phyloP scores from a whole-genome alignment of 2,888 invertebrate species.

The Myathropa florea region DNA sequence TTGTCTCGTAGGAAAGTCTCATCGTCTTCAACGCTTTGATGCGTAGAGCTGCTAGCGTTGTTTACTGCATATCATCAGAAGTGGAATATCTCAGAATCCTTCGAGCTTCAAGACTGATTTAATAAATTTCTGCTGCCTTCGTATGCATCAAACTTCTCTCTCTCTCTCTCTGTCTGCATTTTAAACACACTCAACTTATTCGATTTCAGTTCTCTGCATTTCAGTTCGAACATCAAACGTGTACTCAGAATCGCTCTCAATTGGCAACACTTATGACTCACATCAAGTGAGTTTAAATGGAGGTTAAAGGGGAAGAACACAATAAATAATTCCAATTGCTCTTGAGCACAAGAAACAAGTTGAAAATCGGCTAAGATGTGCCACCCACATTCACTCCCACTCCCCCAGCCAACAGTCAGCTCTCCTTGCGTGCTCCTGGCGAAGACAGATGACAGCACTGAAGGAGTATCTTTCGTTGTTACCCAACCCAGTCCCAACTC shows the following conservation, averaged over 20 bases:
- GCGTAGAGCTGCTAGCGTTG: too few relatives aligned
- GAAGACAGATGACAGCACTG: constrained; percentile 64
- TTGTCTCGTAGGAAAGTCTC: too few relatives aligned
- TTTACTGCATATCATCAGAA: too few relatives aligned
- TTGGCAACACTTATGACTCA: constrained; percentile 35
- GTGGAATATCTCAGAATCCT: too few relatives aligned
- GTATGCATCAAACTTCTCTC: too few relatives aligned
- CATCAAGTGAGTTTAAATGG: neutral
- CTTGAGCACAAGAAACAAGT: constrained; percentile 54
- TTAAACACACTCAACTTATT: too few relatives aligned
- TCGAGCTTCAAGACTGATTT: too few relatives aligned
- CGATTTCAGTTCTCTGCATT: too few relatives aligned
- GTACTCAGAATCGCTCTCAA: too few relatives aligned
- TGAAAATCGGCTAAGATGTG: constrained; percentile 21
- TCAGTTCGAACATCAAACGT: neutral
- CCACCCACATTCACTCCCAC: neutral
- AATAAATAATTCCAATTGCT: constrained; percentile 69
- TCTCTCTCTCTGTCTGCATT: too few relatives aligned
- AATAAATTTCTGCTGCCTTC: too few relatives aligned
- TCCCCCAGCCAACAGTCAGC: neutral
- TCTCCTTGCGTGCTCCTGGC: constrained; percentile 28
- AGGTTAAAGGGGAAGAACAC: neutral
- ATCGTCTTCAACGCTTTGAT: too few relatives aligned
- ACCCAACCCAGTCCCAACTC: neutral
- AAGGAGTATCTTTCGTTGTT: constrained; percentile 55